Percentiles rank a stretch among this genome's conserved stretches.
phyloP scores from a whole-genome alignment of 2,113 vertebrate species.

The Irena cyanogastra region DNA sequence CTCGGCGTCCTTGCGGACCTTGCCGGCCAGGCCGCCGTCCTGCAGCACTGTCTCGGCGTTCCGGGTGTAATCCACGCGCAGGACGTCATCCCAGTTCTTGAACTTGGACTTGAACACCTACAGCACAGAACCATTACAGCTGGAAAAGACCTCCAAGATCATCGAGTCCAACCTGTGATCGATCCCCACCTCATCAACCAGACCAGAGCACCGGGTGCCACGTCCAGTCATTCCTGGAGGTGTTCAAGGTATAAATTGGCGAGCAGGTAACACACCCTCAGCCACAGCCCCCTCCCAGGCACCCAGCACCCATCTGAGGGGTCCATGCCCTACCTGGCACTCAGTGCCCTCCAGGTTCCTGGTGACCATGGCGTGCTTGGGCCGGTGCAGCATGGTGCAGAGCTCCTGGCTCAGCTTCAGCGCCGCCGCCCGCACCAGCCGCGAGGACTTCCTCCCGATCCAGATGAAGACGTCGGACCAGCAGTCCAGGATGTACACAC shows the following conservation, averaged over 20 bases:
- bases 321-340: slow-evolving; percentile 80
- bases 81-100: slow-evolving; percentile 96
- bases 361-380: slow-evolving; percentile 88
- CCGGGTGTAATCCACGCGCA: slow-evolving; percentile 94
- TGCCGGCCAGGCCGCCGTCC: slow-evolving; percentile 76
- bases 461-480: slow-evolving; percentile 98
- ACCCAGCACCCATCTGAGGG: neutral
- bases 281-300: neutral
- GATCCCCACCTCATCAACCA: neutral
- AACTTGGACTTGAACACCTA: slow-evolving; percentile 98
- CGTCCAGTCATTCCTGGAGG: neutral
- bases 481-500: slow-evolving; percentile 95
- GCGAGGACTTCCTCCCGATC: slow-evolving; percentile 92
- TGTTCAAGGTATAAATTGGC: neutral
- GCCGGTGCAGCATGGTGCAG: slow-evolving; percentile 93
- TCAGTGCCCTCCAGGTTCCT: slow-evolving; percentile 95
- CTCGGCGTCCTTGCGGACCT: slow-evolving; percentile 89
- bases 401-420: slow-evolving; percentile 97
- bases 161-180: neutral
- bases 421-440: slow-evolving; percentile 90
- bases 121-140: neutral
- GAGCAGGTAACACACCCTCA: fast-evolving
- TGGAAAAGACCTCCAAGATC: neutral
- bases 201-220: neutral
- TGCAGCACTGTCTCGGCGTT: slow-evolving; percentile 88